phyloP scores from a whole-genome alignment of 2,113 vertebrate species.

The Bostrychus sinensis region DNA sequence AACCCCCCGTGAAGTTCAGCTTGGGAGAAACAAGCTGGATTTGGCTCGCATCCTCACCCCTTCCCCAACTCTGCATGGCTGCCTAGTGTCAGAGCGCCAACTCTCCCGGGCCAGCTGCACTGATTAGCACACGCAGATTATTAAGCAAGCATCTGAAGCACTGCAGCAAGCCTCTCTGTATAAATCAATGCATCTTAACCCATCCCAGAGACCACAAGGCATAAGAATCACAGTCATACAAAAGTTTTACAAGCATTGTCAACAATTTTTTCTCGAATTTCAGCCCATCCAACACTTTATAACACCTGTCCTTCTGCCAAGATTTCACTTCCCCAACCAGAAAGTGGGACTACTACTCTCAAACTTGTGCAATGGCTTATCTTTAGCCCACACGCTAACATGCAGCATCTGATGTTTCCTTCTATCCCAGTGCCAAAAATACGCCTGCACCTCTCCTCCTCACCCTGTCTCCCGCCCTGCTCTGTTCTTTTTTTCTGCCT shows the following conservation, averaged over 20 bases:
- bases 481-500: conserved; percentile 55
- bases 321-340: conserved; percentile 86
- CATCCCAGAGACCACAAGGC: conserved; percentile 76
- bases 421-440: conserved; percentile 87
- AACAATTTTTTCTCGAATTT: conserved; percentile 57
- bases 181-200: conserved; percentile 23
- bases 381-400: conserved; percentile 91
- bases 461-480: conserved; percentile 50
- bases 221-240: conserved; percentile 41
- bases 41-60: conserved; percentile 74
- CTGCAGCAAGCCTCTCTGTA: conserved; percentile 53
- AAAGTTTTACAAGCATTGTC: conserved; percentile 59
- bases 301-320: conserved; percentile 89
- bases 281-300: conserved; percentile 54
- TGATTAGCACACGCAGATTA: conserved; percentile 89
- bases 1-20: conserved; percentile 49
- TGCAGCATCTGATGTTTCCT: conserved; percentile 90
- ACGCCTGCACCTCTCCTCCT: conserved; percentile 70
- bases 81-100: conserved; percentile 84
- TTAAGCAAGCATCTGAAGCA: conserved; percentile 90
- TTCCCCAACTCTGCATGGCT: conserved; percentile 71
- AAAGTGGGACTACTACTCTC: conserved; percentile 89
- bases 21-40: conserved; percentile 84
- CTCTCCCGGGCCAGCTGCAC: conserved; percentile 85
- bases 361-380: conserved; percentile 93